Evolutionary conservation across 2,797 vertebrate species (phyloP).

Genomic region (Melanotaenia nigrans): DNA sequence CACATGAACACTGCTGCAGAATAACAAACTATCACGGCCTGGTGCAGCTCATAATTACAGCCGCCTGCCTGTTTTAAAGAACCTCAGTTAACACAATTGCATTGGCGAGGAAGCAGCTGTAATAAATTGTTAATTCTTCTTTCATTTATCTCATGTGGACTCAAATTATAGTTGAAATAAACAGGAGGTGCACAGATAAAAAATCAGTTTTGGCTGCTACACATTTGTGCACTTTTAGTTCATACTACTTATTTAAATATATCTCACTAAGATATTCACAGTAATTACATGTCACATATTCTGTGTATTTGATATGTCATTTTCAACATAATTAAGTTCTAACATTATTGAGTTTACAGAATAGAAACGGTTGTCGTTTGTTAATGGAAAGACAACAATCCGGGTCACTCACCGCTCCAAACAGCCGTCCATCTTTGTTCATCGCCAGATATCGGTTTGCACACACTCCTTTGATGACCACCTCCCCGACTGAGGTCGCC

Average conservation of each 20-base stretch:
- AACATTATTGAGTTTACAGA: neutral
- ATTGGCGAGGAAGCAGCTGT: neutral
- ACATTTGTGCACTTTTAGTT: neutral
- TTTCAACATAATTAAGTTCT: neutral
- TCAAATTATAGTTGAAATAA: neutral
- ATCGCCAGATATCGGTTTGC: conserved; percentile 97
- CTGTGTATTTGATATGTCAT: neutral
- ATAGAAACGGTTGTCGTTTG: neutral
- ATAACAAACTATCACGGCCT: neutral
- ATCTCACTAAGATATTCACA: neutral
- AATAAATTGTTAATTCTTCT: neutral
- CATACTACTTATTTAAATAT: neutral
- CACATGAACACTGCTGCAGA: neutral
- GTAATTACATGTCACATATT: neutral
- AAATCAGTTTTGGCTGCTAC: neutral
- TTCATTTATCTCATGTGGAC: neutral
- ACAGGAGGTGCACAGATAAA: neutral
- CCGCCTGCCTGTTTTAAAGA: too few species aligned
- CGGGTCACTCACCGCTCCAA: conserved; percentile 88
- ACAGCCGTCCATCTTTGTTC: conserved; percentile 93
- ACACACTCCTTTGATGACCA: conserved; percentile 93
- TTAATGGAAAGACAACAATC: neutral
- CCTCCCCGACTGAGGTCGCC: conserved; percentile 93
- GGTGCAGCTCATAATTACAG: neutral
- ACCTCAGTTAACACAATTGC: neutral